A percentile compares a stretch with the other conserved stretches of the same genome.
These are phyloP conservation scores for Lordiphosa mommai DNA, from an alignment of 1,140 invertebrate species.

Conservation along the genomic window DNA sequence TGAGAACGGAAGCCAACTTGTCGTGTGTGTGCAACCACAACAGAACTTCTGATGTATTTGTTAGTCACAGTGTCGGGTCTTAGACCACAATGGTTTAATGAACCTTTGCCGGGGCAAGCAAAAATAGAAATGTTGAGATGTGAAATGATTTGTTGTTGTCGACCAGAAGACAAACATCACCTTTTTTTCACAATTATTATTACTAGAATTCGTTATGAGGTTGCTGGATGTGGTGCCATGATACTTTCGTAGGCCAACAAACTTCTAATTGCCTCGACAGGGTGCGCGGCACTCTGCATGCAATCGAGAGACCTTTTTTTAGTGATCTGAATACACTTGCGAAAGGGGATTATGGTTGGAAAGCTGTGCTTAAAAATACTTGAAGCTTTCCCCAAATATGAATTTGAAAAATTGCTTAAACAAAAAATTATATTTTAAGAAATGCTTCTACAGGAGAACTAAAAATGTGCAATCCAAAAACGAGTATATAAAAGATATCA, in stretches of 20 bases:
- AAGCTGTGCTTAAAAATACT: too few species aligned
- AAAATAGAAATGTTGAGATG: constrained; percentile 47
- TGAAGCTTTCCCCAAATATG: too few species aligned
- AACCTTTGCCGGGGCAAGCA: constrained; percentile 38
- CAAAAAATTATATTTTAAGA: too few species aligned
- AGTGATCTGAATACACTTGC: constrained; percentile 1
- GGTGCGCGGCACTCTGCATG: constrained; percentile 32
- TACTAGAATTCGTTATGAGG: constrained; percentile 61
- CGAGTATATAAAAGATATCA: too few species aligned
- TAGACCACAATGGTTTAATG: constrained; percentile 64
- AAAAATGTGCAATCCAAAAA: too few species aligned
- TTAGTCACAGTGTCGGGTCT: constrained; percentile 54
- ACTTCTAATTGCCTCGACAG: constrained; percentile 58
- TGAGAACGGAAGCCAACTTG: constrained; percentile 56
- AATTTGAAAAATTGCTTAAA: too few species aligned
- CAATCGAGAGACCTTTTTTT: constrained; percentile 35
- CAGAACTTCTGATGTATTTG: constrained; percentile 37
- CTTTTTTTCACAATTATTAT: constrained; percentile 41
- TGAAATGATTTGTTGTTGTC: constrained; percentile 65
- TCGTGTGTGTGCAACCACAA: constrained; percentile 11
- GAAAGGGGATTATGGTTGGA: background rate
- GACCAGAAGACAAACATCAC: constrained; percentile 50
- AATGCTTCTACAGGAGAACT: too few species aligned
- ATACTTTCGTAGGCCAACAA: constrained; percentile 58
- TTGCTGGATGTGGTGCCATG: constrained; percentile 11